Conservation (phyloP, 2,888 invertebrate genomes). For the Meghimatium bilineatum region DNA sequence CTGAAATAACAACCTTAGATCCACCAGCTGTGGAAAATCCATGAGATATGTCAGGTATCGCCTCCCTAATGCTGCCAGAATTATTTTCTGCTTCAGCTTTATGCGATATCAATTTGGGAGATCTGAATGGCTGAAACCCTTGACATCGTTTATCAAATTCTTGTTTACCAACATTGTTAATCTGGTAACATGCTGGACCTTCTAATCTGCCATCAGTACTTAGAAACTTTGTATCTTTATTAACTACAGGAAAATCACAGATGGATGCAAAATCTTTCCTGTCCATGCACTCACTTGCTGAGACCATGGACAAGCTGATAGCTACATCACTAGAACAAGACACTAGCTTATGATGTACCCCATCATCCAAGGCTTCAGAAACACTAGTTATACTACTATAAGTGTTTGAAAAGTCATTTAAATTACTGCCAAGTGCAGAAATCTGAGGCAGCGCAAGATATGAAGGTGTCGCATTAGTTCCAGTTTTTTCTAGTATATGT, state of each 20-base stretch:
- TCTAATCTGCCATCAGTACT: background rate
- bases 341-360: background rate
- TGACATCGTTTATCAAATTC: constrained; percentile 24
- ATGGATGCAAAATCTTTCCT: background rate
- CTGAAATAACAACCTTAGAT: constrained; percentile 44
- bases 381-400: background rate
- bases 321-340: background rate
- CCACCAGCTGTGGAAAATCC: constrained; percentile 52
- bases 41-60: background rate
- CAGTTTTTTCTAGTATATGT: background rate
- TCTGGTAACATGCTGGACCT: background rate
- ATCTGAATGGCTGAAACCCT: constrained; percentile 38
- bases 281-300: background rate
- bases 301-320: background rate
- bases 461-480: background rate
- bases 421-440: background rate
- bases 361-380: background rate
- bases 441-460: background rate
- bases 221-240: background rate
- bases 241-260: background rate
- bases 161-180: background rate
- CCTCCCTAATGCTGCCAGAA: background rate
- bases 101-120: constrained; percentile 10
- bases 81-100: background rate
- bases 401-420: too few relatives aligned